phyloP scores from a whole-genome alignment of 2,797 vertebrate species.

The Chromis chromis region DNA sequence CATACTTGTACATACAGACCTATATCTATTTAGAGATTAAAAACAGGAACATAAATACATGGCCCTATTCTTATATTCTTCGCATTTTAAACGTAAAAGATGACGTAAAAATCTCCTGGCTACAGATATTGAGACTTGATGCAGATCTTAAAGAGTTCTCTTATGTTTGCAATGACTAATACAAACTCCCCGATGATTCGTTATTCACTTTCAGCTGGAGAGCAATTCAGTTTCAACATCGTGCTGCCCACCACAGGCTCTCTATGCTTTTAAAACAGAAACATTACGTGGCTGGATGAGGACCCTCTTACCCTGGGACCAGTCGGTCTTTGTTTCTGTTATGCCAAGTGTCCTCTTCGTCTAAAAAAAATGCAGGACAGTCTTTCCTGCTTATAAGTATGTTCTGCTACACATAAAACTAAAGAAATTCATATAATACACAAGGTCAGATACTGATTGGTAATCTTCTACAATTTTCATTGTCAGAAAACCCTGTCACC shows the following conservation, averaged over 20 bases:
- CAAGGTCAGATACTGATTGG: not conserved
- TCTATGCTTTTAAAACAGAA: conserved; percentile 21
- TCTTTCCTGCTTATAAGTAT: not conserved
- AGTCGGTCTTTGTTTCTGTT: not conserved
- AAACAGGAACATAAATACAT: not conserved
- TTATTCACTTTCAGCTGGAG: conserved; percentile 1
- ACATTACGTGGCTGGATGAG: not conserved
- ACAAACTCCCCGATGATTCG: not conserved
- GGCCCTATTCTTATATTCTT: conserved; percentile 4
- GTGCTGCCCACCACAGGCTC: conserved; percentile 7
- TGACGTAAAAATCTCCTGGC: not conserved
- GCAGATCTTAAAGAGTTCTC: not conserved
- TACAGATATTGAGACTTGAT: not conserved
- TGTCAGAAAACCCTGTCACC: too few species aligned
- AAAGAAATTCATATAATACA: not conserved
- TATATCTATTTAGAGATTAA: not conserved
- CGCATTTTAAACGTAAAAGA: conserved; percentile 12
- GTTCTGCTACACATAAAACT: not conserved
- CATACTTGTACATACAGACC: not conserved
- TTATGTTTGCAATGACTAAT: not conserved
- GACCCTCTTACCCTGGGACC: not conserved
- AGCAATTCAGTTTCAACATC: conserved; percentile 11
- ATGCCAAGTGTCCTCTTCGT: not conserved
- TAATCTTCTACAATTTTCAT: too few species aligned
- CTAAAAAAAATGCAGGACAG: not conserved